Conservation (phyloP, 1,140 invertebrate species). For the Planococcus citri region DNA sequence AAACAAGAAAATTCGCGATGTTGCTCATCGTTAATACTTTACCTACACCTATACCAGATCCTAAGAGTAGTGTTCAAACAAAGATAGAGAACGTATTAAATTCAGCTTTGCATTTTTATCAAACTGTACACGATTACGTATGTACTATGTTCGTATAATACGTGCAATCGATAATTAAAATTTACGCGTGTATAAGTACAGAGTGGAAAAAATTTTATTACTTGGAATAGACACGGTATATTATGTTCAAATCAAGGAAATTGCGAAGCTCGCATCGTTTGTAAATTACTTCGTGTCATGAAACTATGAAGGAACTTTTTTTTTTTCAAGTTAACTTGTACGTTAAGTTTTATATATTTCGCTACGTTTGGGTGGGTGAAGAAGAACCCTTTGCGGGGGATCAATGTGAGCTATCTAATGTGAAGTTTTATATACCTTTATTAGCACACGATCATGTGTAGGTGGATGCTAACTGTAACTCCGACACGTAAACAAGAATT, state of each 20-base stretch:
- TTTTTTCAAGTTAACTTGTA: not conserved
- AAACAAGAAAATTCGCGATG: not conserved
- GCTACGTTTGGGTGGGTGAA: too few relatives aligned
- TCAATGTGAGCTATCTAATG: too few relatives aligned
- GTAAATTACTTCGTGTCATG: constrained; percentile 1
- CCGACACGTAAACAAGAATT: too few relatives aligned
- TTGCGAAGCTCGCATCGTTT: not conserved
- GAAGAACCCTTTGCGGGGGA: too few relatives aligned
- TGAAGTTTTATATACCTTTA: too few relatives aligned
- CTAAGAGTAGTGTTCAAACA: constrained; percentile 2
- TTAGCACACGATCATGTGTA: too few relatives aligned
- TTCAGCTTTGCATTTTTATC: not conserved
- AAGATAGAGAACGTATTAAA: not conserved
- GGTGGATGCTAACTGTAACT: too few relatives aligned
- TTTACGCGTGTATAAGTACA: not conserved
- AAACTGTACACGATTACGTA: not conserved
- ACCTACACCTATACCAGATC: not conserved
- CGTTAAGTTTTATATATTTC: too few relatives aligned
- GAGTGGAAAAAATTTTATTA: not conserved
- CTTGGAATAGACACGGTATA: not conserved
- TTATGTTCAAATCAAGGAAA: not conserved
- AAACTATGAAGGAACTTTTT: constrained; percentile 1
- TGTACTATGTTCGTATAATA: too few relatives aligned
- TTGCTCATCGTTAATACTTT: not conserved
- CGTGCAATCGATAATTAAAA: constrained; percentile 3